A percentile compares a stretch with the other conserved stretches of the same genome.
Conservation (phyloP, 1,140 invertebrate species). For the Caenorhabditis brenneri region DNA sequence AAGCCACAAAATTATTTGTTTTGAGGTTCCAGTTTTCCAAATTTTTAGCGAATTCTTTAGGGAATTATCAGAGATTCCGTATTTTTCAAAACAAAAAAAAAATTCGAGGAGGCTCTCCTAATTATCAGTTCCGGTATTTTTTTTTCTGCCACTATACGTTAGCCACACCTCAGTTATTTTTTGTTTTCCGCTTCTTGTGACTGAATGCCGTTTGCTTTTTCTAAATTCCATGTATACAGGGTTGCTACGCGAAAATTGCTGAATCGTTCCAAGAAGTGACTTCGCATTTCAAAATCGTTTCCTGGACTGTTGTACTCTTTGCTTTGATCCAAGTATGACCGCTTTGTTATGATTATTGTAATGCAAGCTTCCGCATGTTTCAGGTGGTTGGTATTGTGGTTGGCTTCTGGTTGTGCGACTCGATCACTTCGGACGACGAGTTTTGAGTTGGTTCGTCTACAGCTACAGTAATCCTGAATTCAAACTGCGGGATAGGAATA, state of each 20-base stretch:
- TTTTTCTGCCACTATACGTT: no score
- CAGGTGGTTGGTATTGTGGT: slow-evolving; percentile 69
- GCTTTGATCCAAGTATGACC: slow-evolving; percentile 64
- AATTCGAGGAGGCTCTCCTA: no score
- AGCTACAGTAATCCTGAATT: neutral
- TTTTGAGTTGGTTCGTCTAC: neutral
- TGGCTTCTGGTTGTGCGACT: slow-evolving; percentile 69
- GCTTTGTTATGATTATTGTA: neutral
- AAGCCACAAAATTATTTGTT: no score
- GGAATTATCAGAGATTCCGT: no score
- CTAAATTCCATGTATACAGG: slow-evolving; percentile 55
- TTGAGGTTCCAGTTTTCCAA: no score
- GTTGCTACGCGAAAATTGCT: slow-evolving; percentile 64
- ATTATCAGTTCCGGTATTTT: no score
- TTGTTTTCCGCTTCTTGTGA: no score
- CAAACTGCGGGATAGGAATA: neutral
- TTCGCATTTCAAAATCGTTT: slow-evolving; percentile 67
- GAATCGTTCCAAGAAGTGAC: slow-evolving; percentile 64
- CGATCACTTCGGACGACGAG: slow-evolving; percentile 63
- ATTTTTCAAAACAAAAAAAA: no score
- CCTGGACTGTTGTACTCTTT: slow-evolving; percentile 68
- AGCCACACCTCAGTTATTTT: no score
- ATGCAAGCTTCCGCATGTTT: slow-evolving; percentile 44
- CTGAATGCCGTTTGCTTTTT: no score
- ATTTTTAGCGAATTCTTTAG: no score